Base-by-base conservation (phyloP, 2,888 invertebrate species). In the Noctua comes region DNA sequence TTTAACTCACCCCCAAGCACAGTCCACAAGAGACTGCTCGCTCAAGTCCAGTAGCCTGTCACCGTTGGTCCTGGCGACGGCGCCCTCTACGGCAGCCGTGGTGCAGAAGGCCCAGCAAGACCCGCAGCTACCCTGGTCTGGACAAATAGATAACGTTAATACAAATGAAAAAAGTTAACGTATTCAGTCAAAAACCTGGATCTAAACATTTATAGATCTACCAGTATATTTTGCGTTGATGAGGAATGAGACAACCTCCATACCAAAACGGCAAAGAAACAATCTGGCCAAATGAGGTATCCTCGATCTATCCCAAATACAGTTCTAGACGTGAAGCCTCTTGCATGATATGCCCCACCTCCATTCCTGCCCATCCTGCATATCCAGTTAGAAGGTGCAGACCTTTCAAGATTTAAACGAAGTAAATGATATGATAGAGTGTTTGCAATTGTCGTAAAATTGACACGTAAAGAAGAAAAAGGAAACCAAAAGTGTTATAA, bases 101-200 rank as follows among this genome's bases (percentile, higher is more conserved):
- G 91, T 88, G 0, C 91, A 77, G 81, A 94, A 94, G 0, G 95
- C 92, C 94, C 94, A 95, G 66, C 94, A 94, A 0, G 94, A 94
- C 0, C 94, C 94, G 48, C 95, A 94, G 0, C 16, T 1, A 0
- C 85, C 92, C 83, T 94, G 94, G 69, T 92, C 94, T 94, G 10
- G 48, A 76, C 2, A 46, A 64, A 75, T 24, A 43, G 13, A 43
- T 43, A 43, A 13, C 6, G 7, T 36, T 21, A 40, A 43, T 40
- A 24, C 24, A 64, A 57, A 4, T 24, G 24, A 10, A 59, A 1
- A 62, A 27, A 18, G 31, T 62, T 13, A 57, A 27, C 16, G 3
- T 31, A 31, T 62, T 62, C 62, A 31, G 13, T 8, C 68, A 24
- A 6, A 51, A 21, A 18, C 48, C 21, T 7, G 8, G 24, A 31